Percentiles rank a stretch among this genome's conserved stretches.
Conservation (phyloP, 2,888 invertebrate species). For the Xanthia togata region DNA sequence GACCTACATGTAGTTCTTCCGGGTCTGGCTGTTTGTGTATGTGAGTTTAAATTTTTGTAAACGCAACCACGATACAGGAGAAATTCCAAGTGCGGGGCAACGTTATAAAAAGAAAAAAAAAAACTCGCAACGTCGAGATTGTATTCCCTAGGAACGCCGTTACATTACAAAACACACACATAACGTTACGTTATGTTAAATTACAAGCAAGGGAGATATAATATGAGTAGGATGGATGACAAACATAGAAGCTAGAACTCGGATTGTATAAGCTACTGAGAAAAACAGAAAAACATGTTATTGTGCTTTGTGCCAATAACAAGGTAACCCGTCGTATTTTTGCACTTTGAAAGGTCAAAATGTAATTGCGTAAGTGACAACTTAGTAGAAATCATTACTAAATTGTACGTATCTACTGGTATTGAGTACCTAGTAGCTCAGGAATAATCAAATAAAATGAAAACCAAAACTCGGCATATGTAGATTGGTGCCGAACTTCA, state of each 20-base stretch:
- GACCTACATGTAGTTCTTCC: no score
- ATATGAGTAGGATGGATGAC: background rate
- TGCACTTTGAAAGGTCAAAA: background rate
- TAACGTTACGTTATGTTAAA: background rate
- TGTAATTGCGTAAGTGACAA: background rate
- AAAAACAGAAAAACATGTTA: constrained; percentile 45
- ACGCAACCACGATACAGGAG: no score
- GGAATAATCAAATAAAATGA: background rate
- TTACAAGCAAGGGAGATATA: background rate
- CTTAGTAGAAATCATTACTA: background rate
- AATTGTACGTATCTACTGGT: no score
- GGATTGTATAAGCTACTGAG: constrained; percentile 1
- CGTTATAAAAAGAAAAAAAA: no score
- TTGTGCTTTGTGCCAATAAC: constrained; percentile 42
- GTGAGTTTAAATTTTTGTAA: no score
- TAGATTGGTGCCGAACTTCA: background rate
- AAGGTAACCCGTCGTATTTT: constrained; percentile 21
- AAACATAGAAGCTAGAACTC: background rate
- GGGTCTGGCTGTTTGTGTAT: no score
- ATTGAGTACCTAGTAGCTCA: background rate
- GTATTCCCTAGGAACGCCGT: background rate
- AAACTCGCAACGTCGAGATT: background rate
- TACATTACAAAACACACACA: background rate
- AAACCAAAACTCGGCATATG: background rate
- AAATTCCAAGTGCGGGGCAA: no score